Base-by-base conservation (phyloP, 2,113 vertebrate species). In the Andinoacara biseriatus region DNA sequence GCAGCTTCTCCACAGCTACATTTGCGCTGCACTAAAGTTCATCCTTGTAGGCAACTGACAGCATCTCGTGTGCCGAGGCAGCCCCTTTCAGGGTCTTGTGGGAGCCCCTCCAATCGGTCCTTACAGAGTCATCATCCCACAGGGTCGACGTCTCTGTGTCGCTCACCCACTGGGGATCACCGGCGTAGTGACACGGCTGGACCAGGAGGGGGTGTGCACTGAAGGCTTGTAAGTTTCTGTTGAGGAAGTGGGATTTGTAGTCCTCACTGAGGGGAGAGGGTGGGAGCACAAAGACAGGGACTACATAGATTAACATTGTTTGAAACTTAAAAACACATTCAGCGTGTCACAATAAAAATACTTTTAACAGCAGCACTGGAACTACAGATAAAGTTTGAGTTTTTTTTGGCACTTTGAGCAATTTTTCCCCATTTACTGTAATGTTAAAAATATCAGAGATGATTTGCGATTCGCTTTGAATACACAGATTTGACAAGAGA, bases 101-200 rank as follows among this genome's bases (percentile, higher is more conserved):
- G 0, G 98, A 98, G 46, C 98, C 97, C 2, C 94, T 96, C 98
- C 97, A 99, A 82, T 96, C 97, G 0, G 97, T 96, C 79, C 94
- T 95, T 11, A 95, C 96, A 1, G 94, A 59, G 90, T 99, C 98
- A 0, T 99, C 95, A 0, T 99, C 97, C 98, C 98, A 99, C 87
- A 97, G 95, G 1, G 98, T 99, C 26, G 98, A 99, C 0, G 97
- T 98, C 93, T 99, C 98, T 0, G 98, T 99, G 95, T 99, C 98
- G 0, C 98, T 99, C 91, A 97, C 94, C 97, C 98, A 99, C 81
- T 95, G 92, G 0, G 94, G 87, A 0, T 99, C 98, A 10, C 98
- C 98, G 0, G 97, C 97, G 0, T 98, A 99, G 90, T 99, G 97
- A 10, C 97, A 97, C 0, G 98, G 98, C 74, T 97, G 96, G 2